A percentile compares a stretch with the other conserved stretches of the same genome.
Conservation (phyloP, 2,113 vertebrate genomes). For the Chionis minor region DNA sequence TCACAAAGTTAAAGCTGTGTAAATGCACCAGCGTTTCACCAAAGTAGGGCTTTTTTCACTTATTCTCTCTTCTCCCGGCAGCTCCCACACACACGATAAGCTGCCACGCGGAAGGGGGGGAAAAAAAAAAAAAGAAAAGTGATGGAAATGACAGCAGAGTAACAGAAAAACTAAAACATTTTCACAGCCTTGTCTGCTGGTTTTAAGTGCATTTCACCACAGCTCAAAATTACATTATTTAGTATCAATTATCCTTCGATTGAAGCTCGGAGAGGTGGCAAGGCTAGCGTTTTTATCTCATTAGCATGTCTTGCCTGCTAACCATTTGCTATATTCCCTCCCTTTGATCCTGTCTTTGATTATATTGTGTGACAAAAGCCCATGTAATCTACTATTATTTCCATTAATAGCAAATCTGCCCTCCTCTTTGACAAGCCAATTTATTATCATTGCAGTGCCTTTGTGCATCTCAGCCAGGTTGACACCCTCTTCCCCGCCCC, state of each 20-base stretch:
- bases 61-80: neutral
- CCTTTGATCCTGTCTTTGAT: conserved; percentile 79
- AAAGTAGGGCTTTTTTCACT: neutral
- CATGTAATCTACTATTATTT: conserved; percentile 79
- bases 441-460: conserved; percentile 61
- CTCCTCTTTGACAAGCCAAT: conserved; percentile 77
- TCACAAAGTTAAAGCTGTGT: neutral
- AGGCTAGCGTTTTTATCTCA: conserved; percentile 76
- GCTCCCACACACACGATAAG: neutral
- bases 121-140: neutral
- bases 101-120: neutral
- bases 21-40: neutral
- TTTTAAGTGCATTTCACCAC: conserved; percentile 69
- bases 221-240: conserved; percentile 68
- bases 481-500: neutral
- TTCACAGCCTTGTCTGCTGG: conserved; percentile 42
- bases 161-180: conserved; percentile 42
- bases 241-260: conserved; percentile 71
- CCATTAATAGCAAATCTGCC: conserved; percentile 77
- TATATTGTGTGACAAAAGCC: conserved; percentile 70
- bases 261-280: conserved; percentile 65
- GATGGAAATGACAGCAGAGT: conserved; percentile 39
- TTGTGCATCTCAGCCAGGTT: conserved; percentile 58
- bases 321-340: conserved; percentile 73
- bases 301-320: conserved; percentile 77